phyloP scores from a whole-genome alignment of 2,797 vertebrate species.

The Vultur gryphus region DNA sequence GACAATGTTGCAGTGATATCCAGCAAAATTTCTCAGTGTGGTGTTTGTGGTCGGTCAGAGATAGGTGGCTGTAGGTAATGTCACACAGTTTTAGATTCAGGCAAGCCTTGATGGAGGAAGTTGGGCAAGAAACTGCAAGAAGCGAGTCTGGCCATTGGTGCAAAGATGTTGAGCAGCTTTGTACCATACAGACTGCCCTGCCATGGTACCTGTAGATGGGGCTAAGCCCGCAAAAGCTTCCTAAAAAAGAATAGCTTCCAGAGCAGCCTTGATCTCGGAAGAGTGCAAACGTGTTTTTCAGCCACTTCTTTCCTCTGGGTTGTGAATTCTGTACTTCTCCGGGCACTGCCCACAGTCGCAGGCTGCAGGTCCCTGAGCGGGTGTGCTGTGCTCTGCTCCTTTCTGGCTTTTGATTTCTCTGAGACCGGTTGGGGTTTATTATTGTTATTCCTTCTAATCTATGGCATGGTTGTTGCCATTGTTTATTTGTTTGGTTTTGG shows the following conservation, averaged over 20 bases:
- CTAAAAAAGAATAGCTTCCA: neutral
- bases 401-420: neutral
- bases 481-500: neutral
- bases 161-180: neutral
- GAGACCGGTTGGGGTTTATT: rapidly evolving
- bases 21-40: neutral
- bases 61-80: neutral
- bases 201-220: rapidly evolving
- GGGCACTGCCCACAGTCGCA: rapidly evolving
- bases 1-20: neutral
- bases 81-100: neutral
- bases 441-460: neutral
- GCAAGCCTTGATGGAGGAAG: neutral
- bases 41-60: neutral
- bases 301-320: too few relatives aligned
- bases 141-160: neutral
- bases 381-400: neutral
- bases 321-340: neutral
- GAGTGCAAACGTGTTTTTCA: neutral
- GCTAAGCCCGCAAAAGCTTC: neutral
- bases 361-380: neutral
- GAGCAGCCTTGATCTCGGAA: neutral
- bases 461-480: neutral
- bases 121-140: neutral
- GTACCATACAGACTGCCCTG: rapidly evolving